Evolutionary conservation across 2,113 vertebrate species (phyloP), one percentile per base, ranked within the genome.

Genomic region (Carassius gibelio): DNA sequence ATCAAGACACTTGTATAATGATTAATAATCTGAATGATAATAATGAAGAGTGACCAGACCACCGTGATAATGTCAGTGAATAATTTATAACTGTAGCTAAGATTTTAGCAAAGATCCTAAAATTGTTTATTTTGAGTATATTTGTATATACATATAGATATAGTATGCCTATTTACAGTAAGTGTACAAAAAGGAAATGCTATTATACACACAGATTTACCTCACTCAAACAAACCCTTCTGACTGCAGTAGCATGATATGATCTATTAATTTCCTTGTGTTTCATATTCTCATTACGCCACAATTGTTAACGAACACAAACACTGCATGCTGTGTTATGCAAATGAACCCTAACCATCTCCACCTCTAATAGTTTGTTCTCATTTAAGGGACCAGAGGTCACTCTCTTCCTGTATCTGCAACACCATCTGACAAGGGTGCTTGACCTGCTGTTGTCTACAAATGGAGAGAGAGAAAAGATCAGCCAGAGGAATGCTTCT

Each of bases 351-450:
- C 69, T n/a, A 48, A 26, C 38, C 42, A n/a, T 75, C 11, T 36
- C 34, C 72, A 48, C n/a, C 72, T 75, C 72, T 48, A 48, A 77
- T 59, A 57, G 75, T 36, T 34, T 74, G 71, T 57, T 77, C 45
- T 78, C 17, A 80, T 80, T 80, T 80, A 62, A 45, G 34, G 21
- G 19, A 36, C 75, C 75, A 34, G 48, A 76, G 75, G 75, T 76
- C 75, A 76, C 45, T 64, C 19, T 61, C 57, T 4, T 62, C 57
- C 42, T 62, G 57, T 80, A 62, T 80, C 57, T 3, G 57, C 21
- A 42, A 62, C 36, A 80, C 77, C 36, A 80, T 64, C 57, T 62
- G 57, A 80, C 57, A 80, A 62, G 57, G 21, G 34, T 21, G 0
- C 77, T 23, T 21, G 36, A 80, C 77, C 77, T 23, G 34, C 57